These are phyloP conservation scores for Auanema sp. DNA, from an alignment of 2,888 invertebrate genomes.

Conservation along the genomic window DNA sequence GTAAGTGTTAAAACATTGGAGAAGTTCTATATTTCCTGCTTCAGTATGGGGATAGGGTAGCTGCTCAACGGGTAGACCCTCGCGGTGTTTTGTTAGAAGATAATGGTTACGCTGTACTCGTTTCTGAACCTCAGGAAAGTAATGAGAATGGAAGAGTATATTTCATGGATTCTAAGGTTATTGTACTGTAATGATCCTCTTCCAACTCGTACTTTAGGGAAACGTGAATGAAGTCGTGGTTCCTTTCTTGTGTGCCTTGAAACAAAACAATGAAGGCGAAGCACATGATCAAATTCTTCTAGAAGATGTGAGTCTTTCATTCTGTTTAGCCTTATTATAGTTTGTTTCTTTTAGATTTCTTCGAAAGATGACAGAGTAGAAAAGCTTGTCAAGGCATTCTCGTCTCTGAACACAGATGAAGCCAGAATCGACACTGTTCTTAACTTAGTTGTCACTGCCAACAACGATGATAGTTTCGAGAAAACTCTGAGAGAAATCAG, in stretches of 20 bases:
- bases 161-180: constrained; percentile 29
- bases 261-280: constrained; percentile 32
- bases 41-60: constrained; percentile 31
- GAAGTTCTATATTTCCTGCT: neutral
- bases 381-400: constrained; percentile 7
- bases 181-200: neutral
- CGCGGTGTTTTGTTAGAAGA: constrained; percentile 25
- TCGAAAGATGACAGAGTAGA: neutral
- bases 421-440: constrained; percentile 9
- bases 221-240: constrained; percentile 35
- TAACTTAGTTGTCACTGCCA: neutral
- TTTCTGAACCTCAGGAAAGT: constrained; percentile 24
- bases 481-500: too few relatives aligned
- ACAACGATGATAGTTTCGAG: too few relatives aligned
- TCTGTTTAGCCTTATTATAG: neutral
- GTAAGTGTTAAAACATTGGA: neutral
- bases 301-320: constrained; percentile 24
- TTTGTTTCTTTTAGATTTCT: constrained; percentile 1
- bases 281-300: constrained; percentile 54
- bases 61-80: constrained; percentile 29
- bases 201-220: constrained; percentile 11
- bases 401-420: constrained; percentile 10
- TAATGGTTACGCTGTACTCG: constrained; percentile 28
- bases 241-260: constrained; percentile 54
- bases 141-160: constrained; percentile 20